Percentiles rank a stretch among this genome's conserved stretches.
Evolutionary conservation across 2,113 vertebrate species (phyloP).

Genomic region (Callaeas wilsoni): DNA sequence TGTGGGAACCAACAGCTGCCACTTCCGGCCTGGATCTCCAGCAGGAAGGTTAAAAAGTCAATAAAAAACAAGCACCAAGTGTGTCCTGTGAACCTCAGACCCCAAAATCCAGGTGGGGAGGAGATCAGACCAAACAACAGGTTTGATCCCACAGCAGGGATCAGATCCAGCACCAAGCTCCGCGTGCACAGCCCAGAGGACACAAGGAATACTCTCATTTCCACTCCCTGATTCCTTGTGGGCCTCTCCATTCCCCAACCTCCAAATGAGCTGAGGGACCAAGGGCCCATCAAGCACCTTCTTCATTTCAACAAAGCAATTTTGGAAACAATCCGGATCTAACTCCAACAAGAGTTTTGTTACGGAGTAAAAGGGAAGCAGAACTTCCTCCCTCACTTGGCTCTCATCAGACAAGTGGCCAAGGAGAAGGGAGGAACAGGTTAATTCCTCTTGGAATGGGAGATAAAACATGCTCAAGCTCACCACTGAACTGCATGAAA

Average conservation of each 20-base stretch:
- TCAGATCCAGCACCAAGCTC: no score
- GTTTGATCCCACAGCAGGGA: background rate
- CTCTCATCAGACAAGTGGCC: background rate
- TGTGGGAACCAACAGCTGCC: no score
- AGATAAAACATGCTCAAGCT: background rate
- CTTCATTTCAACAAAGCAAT: no score
- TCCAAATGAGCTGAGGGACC: slow-evolving; percentile 26
- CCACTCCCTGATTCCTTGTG: background rate
- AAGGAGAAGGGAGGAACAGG: background rate
- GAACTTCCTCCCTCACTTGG: background rate
- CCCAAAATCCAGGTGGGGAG: background rate
- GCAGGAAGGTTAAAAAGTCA: background rate
- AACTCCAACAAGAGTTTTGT: background rate
- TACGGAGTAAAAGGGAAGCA: background rate
- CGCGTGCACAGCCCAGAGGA: no score
- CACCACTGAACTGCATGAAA: background rate
- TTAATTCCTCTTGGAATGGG: background rate
- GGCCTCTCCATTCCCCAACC: background rate
- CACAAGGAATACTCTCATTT: background rate
- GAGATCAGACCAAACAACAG: background rate
- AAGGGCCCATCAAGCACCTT: background rate
- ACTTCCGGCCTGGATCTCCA: no score
- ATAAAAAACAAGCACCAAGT: background rate
- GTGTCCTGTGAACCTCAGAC: background rate
- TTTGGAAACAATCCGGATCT: background rate